Percentiles rank a stretch among this genome's conserved stretches.
phyloP scores from a whole-genome alignment of 1,140 invertebrate species.

The Piezodorus guildinii region DNA sequence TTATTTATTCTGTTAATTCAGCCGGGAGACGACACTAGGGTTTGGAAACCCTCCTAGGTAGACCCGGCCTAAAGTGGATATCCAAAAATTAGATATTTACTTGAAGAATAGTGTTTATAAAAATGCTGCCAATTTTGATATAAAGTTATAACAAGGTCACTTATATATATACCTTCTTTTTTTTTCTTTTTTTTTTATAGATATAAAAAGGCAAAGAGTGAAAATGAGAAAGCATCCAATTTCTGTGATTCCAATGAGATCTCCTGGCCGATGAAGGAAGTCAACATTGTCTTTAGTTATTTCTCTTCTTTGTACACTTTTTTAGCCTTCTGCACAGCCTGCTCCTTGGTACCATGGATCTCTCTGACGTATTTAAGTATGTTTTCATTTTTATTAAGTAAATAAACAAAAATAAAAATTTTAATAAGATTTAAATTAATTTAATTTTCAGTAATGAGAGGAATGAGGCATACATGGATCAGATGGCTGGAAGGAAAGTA shows the following conservation, averaged over 20 bases:
- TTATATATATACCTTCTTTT: no score
- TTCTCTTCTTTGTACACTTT: constrained; percentile 21
- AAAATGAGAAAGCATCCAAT: background rate
- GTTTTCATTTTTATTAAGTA: background rate
- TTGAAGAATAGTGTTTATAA: no score
- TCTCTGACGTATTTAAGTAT: constrained; percentile 19
- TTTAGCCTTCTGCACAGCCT: constrained; percentile 17
- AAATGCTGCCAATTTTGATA: no score
- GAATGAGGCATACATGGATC: constrained; percentile 32
- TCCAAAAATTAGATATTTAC: no score
- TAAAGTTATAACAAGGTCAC: no score
- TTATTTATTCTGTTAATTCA: no score
- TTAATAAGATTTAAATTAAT: background rate
- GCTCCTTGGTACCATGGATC: constrained; percentile 18
- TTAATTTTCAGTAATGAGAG: background rate
- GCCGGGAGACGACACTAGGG: no score
- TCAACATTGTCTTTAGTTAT: constrained; percentile 15
- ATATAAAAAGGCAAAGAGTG: constrained; percentile 12
- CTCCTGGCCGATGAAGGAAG: constrained; percentile 12
- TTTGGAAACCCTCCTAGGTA: no score
- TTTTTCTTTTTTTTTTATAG: background rate
- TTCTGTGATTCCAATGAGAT: background rate
- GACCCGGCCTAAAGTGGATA: no score
- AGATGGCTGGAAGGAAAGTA: constrained; percentile 41
- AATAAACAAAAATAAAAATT: background rate